These are phyloP conservation scores for Pardosa pseudoannulata DNA, from an alignment of 2,888 invertebrate species.

Conservation along the genomic window DNA sequence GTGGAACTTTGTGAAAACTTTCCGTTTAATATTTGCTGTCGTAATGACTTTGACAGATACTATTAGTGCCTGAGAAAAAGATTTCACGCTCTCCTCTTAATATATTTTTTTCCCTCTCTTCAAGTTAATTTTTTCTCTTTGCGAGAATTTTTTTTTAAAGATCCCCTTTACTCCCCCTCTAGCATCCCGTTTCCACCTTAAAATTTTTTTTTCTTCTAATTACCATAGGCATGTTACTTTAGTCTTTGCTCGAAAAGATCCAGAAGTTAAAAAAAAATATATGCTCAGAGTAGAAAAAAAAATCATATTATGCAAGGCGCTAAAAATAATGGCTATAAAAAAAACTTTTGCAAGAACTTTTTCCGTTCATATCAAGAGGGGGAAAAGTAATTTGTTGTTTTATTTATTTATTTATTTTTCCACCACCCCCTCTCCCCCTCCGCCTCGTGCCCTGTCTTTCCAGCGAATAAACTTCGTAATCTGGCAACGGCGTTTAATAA, in stretches of 20 bases:
- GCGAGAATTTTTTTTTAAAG: constrained; percentile 12
- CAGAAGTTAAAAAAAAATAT: constrained; percentile 28
- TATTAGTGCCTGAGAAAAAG: constrained; percentile 61
- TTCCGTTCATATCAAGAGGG: constrained; percentile 64
- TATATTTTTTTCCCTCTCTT: constrained; percentile 43
- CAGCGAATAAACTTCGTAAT: constrained; percentile 68
- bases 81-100: constrained; percentile 58
- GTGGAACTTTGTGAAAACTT: constrained; percentile 68
- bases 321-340: constrained; percentile 71
- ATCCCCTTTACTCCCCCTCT: constrained; percentile 20
- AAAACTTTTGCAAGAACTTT: constrained; percentile 69
- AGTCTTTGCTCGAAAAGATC: constrained; percentile 43
- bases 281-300: constrained; percentile 24
- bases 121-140: constrained; percentile 16
- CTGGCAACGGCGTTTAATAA: constrained; percentile 71
- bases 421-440: constrained; percentile 19
- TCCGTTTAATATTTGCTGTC: constrained; percentile 71
- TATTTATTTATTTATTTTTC: constrained; percentile 41
- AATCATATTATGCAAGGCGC: constrained; percentile 61
- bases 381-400: constrained; percentile 53
- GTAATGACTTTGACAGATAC: constrained; percentile 71
- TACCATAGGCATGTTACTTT: constrained; percentile 71
- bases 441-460: constrained; percentile 22
- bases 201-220: constrained; percentile 67
- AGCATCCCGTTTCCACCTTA: constrained; percentile 26